A percentile compares a stretch with the other conserved stretches of the same genome.
Evolutionary conservation across 2,113 vertebrate species (phyloP).

Genomic region (Nyctereutes procyonoides): DNA sequence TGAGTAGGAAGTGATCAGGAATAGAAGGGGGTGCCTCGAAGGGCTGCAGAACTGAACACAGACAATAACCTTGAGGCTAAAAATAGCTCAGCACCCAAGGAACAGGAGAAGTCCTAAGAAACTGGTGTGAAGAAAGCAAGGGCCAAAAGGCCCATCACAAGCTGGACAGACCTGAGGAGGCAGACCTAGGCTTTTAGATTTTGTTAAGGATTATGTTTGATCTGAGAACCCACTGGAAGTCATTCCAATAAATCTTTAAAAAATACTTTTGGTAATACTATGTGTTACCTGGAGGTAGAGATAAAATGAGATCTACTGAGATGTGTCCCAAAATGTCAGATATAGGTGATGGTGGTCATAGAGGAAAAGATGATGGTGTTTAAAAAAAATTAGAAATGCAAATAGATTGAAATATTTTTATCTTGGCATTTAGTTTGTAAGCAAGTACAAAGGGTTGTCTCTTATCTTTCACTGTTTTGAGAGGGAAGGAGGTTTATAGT

Average conservation of each 20-base stretch:
- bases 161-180: neutral
- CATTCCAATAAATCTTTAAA: neutral
- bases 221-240: neutral
- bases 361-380: neutral
- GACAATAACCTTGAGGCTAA: neutral
- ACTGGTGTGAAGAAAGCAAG: neutral
- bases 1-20: neutral
- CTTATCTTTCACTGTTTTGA: neutral
- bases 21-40: neutral
- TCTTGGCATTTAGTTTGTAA: neutral
- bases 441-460: neutral
- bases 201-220: neutral
- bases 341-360: neutral
- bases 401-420: neutral
- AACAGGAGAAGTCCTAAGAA: neutral
- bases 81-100: neutral
- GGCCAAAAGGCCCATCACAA: neutral
- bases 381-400: neutral
- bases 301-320: neutral
- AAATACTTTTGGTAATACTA: neutral
- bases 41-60: neutral
- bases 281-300: neutral
- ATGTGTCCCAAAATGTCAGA: neutral
- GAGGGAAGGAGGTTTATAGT: neutral
- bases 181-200: neutral